These are phyloP conservation scores for Clarias batrachus DNA, from an alignment of 2,113 vertebrate species.

Conservation along the genomic window DNA sequence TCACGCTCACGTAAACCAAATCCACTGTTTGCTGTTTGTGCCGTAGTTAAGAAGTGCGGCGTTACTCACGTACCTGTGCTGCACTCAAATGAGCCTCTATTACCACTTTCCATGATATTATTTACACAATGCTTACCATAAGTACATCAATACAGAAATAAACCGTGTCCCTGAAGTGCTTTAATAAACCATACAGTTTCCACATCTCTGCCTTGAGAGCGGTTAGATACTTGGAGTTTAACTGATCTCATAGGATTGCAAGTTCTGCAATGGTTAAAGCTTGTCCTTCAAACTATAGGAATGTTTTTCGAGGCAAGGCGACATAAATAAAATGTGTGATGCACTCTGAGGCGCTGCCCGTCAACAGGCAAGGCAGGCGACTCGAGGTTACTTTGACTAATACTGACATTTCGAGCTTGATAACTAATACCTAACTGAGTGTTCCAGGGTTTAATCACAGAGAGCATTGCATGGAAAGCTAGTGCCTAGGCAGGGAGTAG, in stretches of 20 bases:
- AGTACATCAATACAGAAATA: neutral
- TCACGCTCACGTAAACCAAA: neutral
- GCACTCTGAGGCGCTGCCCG: too few relatives aligned
- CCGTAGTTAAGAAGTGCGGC: neutral
- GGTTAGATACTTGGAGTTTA: neutral
- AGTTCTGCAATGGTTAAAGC: neutral
- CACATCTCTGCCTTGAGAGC: neutral
- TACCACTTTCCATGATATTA: conserved; percentile 2
- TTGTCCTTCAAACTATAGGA: neutral
- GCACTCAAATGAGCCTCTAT: neutral
- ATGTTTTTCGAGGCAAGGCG: neutral
- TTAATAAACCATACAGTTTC: neutral
- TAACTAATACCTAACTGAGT: too few relatives aligned
- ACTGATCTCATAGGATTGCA: neutral
- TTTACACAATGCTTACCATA: neutral
- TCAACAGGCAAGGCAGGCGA: too few relatives aligned
- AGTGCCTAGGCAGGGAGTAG: too few relatives aligned
- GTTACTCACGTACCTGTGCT: neutral
- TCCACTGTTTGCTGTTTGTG: neutral
- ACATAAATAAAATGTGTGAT: too few relatives aligned
- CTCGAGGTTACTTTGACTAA: too few relatives aligned
- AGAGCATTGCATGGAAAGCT: too few relatives aligned
- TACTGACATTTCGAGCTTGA: too few relatives aligned
- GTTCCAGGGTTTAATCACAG: too few relatives aligned
- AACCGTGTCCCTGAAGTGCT: neutral